phyloP scores from a whole-genome alignment of 2,888 invertebrate genomes.

The Brachycybe producta region DNA sequence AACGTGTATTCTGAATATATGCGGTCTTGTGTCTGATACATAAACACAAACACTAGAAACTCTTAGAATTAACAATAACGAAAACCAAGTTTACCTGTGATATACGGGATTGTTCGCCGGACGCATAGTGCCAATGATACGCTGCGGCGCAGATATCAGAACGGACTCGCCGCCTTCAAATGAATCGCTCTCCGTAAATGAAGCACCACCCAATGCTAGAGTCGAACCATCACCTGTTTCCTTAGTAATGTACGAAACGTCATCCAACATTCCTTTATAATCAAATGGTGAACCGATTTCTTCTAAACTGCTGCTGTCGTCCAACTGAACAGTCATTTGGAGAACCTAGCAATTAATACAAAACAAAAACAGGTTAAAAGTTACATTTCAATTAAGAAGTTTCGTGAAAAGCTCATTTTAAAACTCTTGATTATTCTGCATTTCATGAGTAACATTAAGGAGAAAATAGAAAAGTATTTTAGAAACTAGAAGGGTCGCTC shows the following conservation, averaged over 20 bases:
- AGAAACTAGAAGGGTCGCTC: no score
- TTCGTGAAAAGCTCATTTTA: no score
- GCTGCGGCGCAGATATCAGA: background rate
- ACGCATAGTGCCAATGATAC: slow-evolving; percentile 6
- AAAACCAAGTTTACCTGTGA: slow-evolving; percentile 18
- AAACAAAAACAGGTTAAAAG: no score
- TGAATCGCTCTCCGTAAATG: slow-evolving; percentile 13
- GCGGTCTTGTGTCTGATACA: background rate
- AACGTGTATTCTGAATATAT: background rate
- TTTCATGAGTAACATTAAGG: no score
- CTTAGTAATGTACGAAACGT: slow-evolving; percentile 74
- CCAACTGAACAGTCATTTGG: slow-evolving; percentile 81
- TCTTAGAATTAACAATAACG: background rate
- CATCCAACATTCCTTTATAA: slow-evolving; percentile 45
- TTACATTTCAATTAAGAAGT: no score
- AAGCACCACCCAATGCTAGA: slow-evolving; percentile 7
- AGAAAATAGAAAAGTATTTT: no score
- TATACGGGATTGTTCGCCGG: slow-evolving; percentile 19
- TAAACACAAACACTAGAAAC: background rate
- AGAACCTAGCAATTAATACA: slow-evolving; percentile 53
- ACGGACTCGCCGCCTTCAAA: slow-evolving; percentile 3
- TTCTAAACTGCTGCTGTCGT: slow-evolving; percentile 48
- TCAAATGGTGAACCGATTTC: slow-evolving; percentile 19
- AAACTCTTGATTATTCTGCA: no score
- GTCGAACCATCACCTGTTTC: slow-evolving; percentile 39